Evolutionary conservation across 2,113 vertebrate genomes (phyloP), one percentile per base, ranked within the genome.

Genomic region (Eublepharis macularius): DNA sequence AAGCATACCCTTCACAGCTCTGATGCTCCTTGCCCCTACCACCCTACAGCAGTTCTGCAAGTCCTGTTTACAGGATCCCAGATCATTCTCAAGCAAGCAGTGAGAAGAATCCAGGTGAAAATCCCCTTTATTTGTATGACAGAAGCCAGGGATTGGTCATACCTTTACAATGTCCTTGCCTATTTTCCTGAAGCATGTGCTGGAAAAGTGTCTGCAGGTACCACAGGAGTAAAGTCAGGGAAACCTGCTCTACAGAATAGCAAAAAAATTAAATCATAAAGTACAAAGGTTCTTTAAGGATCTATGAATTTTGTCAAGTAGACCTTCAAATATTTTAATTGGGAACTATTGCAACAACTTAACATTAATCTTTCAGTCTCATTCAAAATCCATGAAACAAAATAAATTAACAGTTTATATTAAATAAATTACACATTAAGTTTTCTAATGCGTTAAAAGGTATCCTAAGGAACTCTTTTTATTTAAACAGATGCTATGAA

Each of bases 401-500:
- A 8, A 49, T n/a, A 17, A 73, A 17, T 41, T 45, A 47, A 32
- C 39, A 69, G 4, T 12, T 68, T 82, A 41, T 82, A 82, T 60
- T 82, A n/a, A 82, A 60, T 45, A 2, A 82, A 69, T 76, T 41
- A 29, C 10, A 73, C 5, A 60, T 79, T 77, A 34, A 60, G 32
- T 72, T 85, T 69, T 78, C 6, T 70, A 54, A 1, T 13, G 36
- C 12, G 45, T 60, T 60, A 10, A 74, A 45, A 80, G 16, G 6
- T 65, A 66, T 51, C 54, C 11, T 45, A 9, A 74, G 69, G 51
- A 73, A n/a, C 51, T 26, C 10, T 54, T 69, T 84, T 79, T 32
- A 85, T 85, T 79, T 85, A 78, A n/a, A 36, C 12, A 78, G 39
- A 72, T 57, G 66, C 2, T 72, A 85, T 43, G 49, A 84, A 57